Conservation (phyloP, 2,113 vertebrate genomes). For the Haemorhous mexicanus region DNA sequence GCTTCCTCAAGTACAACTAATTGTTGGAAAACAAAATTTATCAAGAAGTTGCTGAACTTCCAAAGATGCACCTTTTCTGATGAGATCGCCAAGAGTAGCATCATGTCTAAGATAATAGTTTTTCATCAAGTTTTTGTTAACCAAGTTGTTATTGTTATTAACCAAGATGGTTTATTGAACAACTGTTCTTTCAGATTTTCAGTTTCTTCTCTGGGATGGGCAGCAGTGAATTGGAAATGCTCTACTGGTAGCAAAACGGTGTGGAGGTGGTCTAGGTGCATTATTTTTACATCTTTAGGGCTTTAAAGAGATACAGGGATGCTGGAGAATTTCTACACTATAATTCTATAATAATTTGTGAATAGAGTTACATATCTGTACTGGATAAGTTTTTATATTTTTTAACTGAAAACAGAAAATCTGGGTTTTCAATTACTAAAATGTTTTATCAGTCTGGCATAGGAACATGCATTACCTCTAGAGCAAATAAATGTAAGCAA, state of each 20-base stretch:
- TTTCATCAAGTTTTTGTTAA: no score
- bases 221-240: neutral
- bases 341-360: neutral
- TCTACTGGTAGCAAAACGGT: neutral
- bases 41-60: neutral
- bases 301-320: neutral
- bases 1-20: neutral
- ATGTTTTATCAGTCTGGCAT: neutral
- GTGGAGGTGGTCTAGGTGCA: neutral
- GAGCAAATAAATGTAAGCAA: neutral
- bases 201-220: neutral
- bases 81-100: neutral
- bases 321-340: neutral
- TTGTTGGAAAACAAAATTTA: neutral
- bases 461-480: neutral
- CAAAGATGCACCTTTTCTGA: neutral
- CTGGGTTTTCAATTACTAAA: neutral
- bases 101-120: neutral
- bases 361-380: neutral
- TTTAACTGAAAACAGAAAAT: neutral
- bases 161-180: neutral
- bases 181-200: neutral
- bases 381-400: neutral
- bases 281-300: neutral
- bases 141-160: no score